Base-by-base conservation (phyloP, 2,113 vertebrate genomes). In the Gopherus flavomarginatus region DNA sequence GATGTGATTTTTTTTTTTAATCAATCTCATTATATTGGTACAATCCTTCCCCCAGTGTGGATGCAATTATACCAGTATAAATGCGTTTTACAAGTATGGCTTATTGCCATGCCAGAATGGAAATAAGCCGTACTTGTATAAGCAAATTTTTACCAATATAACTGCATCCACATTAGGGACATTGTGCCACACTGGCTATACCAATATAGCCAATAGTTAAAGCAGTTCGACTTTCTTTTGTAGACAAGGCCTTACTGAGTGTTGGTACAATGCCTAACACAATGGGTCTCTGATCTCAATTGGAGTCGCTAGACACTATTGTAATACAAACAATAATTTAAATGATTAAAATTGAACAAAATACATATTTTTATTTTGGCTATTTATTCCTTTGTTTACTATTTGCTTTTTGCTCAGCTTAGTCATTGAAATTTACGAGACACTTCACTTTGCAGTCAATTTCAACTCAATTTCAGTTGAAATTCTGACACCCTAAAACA, bases 1-100 rank as follows among this genome's bases (percentile, higher is more conserved):
- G 35, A 19, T 69, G 35, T 1, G 11, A 59, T 42, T 53, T 7
- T 79, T 13, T 13, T 47, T 35, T 78, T 19, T 13, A 3, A 56
- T 10, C 2, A 2, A 0, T 3, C 27, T 1, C 3, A 9, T 44
- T 56, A 29, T 12, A 1, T 24, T 65, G 13, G 12, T 8, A 35
- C 31, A 35, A 16, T 5, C 14, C 35, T 4, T 27, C 56, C 5
- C 4, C 8, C 56, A 10, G 8, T 38, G 16, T n/a, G 35, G 8
- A 38, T 21, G 35, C 35, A 69, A 38, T 69, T 69, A 38, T 69
- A 38, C 35, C 8, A 10, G 35, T 38, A 38, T 38, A 69, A 69
- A 69, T n/a, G 17, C 38, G 29, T 69, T 69, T 38, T 38, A 38
- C 7, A 59, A 11, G 56, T 57, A 57, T 57, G 56, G 22, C 24